phyloP scores from a whole-genome alignment of 2,113 vertebrate species.

The Rousettus leschenaultii region DNA sequence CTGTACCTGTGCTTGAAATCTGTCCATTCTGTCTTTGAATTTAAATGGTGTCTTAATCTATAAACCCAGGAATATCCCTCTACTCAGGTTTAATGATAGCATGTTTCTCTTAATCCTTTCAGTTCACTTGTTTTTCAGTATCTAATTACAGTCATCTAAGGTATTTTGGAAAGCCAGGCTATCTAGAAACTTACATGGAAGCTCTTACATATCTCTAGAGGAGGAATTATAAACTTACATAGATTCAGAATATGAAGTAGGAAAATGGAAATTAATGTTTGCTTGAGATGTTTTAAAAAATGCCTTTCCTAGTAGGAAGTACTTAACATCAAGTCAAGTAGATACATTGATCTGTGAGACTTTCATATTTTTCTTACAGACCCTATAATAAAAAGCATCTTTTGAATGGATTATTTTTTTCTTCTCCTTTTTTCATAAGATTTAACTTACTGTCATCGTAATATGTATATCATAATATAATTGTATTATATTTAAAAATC shows the following conservation, averaged over 20 bases:
- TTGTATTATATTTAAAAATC: not conserved
- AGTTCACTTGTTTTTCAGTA: not conserved
- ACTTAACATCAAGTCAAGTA: constrained; percentile 21
- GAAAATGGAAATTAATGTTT: constrained; percentile 11
- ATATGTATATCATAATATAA: not conserved
- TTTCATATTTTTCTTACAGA: not conserved
- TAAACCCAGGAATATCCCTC: not conserved
- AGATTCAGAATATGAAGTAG: constrained; percentile 4
- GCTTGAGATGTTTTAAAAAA: not conserved
- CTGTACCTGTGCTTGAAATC: not conserved
- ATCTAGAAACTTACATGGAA: not conserved
- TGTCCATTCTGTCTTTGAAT: not conserved
- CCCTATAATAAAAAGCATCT: not conserved
- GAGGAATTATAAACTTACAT: not conserved
- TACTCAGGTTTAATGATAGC: not conserved
- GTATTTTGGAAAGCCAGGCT: not conserved
- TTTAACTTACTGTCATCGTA: not conserved
- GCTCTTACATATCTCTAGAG: not conserved
- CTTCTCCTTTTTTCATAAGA: not conserved
- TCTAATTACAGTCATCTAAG: not conserved
- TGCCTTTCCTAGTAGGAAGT: not conserved
- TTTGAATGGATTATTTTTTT: not conserved
- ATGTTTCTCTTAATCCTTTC: not conserved
- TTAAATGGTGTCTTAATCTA: not conserved
- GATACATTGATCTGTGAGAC: not conserved